A percentile compares a stretch with the other conserved stretches of the same genome.
phyloP scores from a whole-genome alignment of 2,888 invertebrate genomes.

The Synanthedon tipuliformis region DNA sequence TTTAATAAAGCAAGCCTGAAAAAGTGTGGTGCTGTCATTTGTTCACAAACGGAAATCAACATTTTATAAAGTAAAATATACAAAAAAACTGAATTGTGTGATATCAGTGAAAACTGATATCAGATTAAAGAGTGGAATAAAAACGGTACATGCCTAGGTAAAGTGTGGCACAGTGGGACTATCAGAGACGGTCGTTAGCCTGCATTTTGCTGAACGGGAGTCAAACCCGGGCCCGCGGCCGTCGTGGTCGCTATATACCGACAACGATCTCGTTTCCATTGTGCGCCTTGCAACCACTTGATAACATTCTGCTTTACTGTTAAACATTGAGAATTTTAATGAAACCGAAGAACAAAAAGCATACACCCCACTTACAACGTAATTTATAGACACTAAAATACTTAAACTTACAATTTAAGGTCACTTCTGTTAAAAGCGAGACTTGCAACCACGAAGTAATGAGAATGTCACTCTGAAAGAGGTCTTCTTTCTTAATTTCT shows the following conservation, averaged over 20 bases:
- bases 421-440: too few species aligned
- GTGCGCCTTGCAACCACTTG: slow-evolving; percentile 43
- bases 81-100: too few species aligned
- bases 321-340: slow-evolving; percentile 38
- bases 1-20: too few species aligned
- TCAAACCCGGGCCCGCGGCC: slow-evolving; percentile 41
- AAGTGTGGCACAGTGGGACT: slow-evolving; percentile 3
- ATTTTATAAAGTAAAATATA: too few species aligned
- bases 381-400: neutral
- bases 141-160: slow-evolving; percentile 33
- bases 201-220: slow-evolving; percentile 54
- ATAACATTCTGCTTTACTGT: slow-evolving; percentile 46
- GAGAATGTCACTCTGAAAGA: too few species aligned
- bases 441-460: too few species aligned
- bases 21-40: too few species aligned
- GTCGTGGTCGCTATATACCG: slow-evolving; percentile 34
- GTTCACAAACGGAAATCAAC: too few species aligned
- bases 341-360: slow-evolving; percentile 14
- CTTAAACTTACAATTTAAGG: neutral
- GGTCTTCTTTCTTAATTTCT: too few species aligned
- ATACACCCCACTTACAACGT: neutral
- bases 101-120: slow-evolving; percentile 5
- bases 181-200: slow-evolving; percentile 47
- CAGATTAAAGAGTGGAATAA: slow-evolving; percentile 19
- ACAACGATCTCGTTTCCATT: slow-evolving; percentile 60